Evolutionary conservation across 2,888 invertebrate species (phyloP).

Genomic region (Cosmorhoe ocellata): DNA sequence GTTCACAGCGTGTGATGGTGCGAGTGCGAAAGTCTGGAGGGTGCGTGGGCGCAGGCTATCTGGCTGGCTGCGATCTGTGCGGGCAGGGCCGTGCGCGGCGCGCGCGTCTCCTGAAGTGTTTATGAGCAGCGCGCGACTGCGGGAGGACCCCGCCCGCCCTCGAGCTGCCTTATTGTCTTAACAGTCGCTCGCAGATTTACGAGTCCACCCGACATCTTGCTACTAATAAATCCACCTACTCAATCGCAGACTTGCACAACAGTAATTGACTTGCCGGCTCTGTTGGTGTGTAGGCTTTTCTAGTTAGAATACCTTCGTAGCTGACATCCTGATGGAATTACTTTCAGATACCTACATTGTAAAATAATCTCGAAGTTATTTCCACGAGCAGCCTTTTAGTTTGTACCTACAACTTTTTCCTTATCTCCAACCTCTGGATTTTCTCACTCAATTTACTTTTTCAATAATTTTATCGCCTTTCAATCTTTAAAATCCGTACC

Average conservation of each 20-base stretch:
- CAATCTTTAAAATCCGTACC: constrained; percentile 12
- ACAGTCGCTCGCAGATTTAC: constrained; percentile 68
- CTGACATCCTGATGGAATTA: constrained; percentile 3
- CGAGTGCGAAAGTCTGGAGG: constrained; percentile 24
- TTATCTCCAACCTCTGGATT: not conserved
- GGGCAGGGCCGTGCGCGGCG: constrained; percentile 55
- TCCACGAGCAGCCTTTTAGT: not conserved
- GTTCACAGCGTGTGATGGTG: constrained; percentile 22
- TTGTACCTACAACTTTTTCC: not conserved
- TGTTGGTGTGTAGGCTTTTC: constrained; percentile 24
- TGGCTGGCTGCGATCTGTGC: constrained; percentile 67
- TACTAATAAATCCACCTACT: constrained; percentile 52
- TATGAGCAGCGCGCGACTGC: constrained; percentile 42
- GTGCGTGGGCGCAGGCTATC: constrained; percentile 64
- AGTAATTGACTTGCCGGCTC: constrained; percentile 23
- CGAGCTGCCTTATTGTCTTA: constrained; percentile 73
- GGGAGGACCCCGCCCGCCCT: constrained; percentile 62
- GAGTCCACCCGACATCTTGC: constrained; percentile 56
- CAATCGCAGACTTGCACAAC: constrained; percentile 29
- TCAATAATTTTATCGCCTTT: constrained; percentile 13
- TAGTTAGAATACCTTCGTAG: constrained; percentile 18
- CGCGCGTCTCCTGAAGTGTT: constrained; percentile 62
- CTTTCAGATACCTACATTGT: not conserved
- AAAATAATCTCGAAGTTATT: not conserved
- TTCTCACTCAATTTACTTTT: constrained; percentile 5